These are phyloP conservation scores for Lysandra coridon DNA, from an alignment of 2,888 invertebrate species.

Conservation along the genomic window DNA sequence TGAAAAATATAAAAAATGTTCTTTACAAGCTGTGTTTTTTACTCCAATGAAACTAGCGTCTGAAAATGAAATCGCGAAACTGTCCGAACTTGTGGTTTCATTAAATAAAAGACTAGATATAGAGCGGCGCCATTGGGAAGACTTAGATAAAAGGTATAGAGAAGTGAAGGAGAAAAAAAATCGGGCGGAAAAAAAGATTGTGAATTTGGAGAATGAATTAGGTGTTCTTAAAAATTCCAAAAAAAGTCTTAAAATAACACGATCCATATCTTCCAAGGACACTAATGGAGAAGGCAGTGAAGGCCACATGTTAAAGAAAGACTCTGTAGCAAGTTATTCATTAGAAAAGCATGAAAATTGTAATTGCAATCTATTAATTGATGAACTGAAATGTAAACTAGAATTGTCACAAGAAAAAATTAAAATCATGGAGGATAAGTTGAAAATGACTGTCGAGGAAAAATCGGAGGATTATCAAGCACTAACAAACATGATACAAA, in stretches of 20 bases:
- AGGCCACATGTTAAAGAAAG: constrained; percentile 49
- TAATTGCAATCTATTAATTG: constrained; percentile 39
- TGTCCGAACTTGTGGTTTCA: constrained; percentile 80
- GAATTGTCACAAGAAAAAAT: constrained; percentile 84
- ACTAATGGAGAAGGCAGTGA: constrained; percentile 43
- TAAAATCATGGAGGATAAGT: constrained; percentile 82
- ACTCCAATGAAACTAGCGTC: constrained; percentile 79
- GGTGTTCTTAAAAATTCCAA: constrained; percentile 53
- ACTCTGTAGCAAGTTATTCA: constrained; percentile 44
- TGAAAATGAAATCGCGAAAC: constrained; percentile 82
- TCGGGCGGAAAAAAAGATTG: constrained; percentile 58
- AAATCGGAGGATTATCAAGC: constrained; percentile 79
- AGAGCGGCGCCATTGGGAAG: constrained; percentile 81
- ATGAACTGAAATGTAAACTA: constrained; percentile 70
- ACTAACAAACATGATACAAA: constrained; percentile 79
- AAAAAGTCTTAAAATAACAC: constrained; percentile 58
- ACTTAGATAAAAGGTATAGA: constrained; percentile 77
- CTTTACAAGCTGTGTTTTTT: constrained; percentile 72
- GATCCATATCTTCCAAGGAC: constrained; percentile 52
- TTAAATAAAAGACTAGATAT: constrained; percentile 80
- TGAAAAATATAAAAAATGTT: constrained; percentile 70
- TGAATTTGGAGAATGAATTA: constrained; percentile 55
- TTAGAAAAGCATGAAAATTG: background rate
- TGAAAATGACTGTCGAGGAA: constrained; percentile 83
- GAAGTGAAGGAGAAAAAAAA: constrained; percentile 78